These are phyloP conservation scores for Pyrocephalus nanus DNA, from an alignment of 2,797 vertebrate genomes.

Conservation along the genomic window DNA sequence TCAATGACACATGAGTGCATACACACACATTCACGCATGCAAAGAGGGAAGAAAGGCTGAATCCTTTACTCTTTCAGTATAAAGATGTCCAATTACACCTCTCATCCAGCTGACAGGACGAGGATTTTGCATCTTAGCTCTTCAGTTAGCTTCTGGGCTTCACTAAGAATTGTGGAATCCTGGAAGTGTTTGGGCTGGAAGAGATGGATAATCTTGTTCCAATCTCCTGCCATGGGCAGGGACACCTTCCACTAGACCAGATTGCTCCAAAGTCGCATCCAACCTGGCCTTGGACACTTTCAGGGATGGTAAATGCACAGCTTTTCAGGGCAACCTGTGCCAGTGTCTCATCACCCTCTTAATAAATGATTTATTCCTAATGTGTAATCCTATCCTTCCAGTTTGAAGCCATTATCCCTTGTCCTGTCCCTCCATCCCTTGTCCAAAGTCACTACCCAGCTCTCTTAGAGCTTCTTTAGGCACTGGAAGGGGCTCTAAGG, in stretches of 20 bases:
- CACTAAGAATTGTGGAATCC: background rate
- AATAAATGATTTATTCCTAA: background rate
- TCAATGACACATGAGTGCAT: fast-evolving
- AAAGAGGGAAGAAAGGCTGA: background rate
- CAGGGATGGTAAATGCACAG: background rate
- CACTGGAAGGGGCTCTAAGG: background rate
- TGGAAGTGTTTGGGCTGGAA: background rate
- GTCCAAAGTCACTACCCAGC: background rate
- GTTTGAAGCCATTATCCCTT: background rate
- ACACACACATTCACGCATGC: fast-evolving
- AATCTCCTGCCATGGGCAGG: background rate
- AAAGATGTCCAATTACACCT: background rate
- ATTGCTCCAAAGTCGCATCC: background rate
- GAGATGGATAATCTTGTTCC: background rate
- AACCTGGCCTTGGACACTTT: background rate
- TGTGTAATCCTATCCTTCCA: too few species aligned
- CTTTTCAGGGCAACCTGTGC: background rate
- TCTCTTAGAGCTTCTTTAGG: background rate
- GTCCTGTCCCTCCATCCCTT: too few species aligned
- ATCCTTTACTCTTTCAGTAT: background rate
- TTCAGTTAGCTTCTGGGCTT: background rate
- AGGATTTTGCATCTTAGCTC: background rate
- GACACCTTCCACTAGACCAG: too few species aligned
- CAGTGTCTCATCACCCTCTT: background rate
- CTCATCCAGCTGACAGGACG: background rate